Conservation (phyloP, 2,888 invertebrate genomes). For the Parnassius glacialis region DNA sequence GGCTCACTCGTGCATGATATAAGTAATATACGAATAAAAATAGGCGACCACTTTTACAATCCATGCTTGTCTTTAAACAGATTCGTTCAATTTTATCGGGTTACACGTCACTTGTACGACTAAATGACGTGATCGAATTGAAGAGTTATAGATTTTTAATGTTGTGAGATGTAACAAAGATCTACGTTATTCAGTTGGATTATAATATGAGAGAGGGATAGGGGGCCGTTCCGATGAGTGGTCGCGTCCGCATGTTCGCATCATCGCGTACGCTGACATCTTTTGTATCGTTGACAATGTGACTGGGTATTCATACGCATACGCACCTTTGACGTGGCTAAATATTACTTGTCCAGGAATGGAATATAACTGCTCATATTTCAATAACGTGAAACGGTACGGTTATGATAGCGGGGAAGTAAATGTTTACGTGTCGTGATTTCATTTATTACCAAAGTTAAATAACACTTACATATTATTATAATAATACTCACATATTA, state of each 20-base stretch:
- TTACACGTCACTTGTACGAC: conserved; percentile 27
- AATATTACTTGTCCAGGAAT: conserved; percentile 14
- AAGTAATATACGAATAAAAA: conserved; percentile 34
- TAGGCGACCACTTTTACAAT: conserved; percentile 21
- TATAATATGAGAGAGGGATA: conserved; percentile 28
- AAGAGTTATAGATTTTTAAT: conserved; percentile 12
- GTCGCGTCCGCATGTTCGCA: conserved; percentile 48
- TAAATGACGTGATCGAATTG: conserved; percentile 12
- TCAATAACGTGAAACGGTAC: conserved; percentile 6
- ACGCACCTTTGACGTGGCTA: conserved; percentile 9
- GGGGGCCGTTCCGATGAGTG: conserved; percentile 53
- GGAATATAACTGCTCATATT: conserved; percentile 11
- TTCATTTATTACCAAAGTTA: not conserved
- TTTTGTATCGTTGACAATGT: conserved; percentile 52
- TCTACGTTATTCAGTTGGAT: conserved; percentile 36
- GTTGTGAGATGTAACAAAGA: conserved; percentile 8
- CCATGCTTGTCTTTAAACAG: conserved; percentile 7
- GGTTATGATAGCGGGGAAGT: not conserved
- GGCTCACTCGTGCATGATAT: conserved; percentile 46
- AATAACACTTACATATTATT: too few species aligned
- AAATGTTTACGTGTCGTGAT: not conserved
- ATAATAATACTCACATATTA: too few species aligned
- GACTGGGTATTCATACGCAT: conserved; percentile 29
- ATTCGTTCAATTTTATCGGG: conserved; percentile 29
- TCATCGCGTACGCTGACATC: conserved; percentile 55